Conservation (phyloP, 2,113 vertebrate genomes). For the Chrysemys picta region DNA sequence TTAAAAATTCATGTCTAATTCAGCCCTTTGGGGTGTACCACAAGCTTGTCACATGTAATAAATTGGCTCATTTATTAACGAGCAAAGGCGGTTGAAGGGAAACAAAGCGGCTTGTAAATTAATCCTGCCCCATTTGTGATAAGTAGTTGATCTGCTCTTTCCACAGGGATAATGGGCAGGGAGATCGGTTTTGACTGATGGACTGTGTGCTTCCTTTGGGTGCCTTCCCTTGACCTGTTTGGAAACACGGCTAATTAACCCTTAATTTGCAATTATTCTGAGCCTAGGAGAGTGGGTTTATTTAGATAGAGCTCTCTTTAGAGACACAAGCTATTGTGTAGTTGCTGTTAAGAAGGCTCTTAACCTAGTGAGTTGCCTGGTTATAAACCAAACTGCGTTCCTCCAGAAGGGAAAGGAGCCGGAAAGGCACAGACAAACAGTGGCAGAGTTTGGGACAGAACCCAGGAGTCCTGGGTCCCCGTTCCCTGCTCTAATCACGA, state of each 20-base stretch:
- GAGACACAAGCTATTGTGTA: neutral
- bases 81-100: slow-evolving; percentile 45
- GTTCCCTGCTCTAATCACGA: neutral
- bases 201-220: neutral
- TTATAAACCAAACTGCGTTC: neutral
- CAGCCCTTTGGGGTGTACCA: slow-evolving; percentile 67
- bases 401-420: neutral
- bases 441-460: neutral
- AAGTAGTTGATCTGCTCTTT: slow-evolving; percentile 62
- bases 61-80: slow-evolving; percentile 71
- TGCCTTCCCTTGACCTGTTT: neutral
- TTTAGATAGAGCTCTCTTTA: neutral
- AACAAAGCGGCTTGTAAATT: slow-evolving; percentile 63
- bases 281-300: neutral
- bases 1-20: slow-evolving; percentile 57
- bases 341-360: neutral
- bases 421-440: neutral
- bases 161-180: neutral
- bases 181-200: slow-evolving; percentile 47
- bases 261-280: neutral
- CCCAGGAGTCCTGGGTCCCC: neutral
- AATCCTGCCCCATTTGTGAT: slow-evolving; percentile 53
- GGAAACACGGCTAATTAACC: slow-evolving; percentile 34
- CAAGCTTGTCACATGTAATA: slow-evolving; percentile 71
- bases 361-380: accelerated